A percentile compares a stretch with the other conserved stretches of the same genome.
phyloP scores from a whole-genome alignment of 1,140 invertebrate genomes.

The Bicyclus anynana region DNA sequence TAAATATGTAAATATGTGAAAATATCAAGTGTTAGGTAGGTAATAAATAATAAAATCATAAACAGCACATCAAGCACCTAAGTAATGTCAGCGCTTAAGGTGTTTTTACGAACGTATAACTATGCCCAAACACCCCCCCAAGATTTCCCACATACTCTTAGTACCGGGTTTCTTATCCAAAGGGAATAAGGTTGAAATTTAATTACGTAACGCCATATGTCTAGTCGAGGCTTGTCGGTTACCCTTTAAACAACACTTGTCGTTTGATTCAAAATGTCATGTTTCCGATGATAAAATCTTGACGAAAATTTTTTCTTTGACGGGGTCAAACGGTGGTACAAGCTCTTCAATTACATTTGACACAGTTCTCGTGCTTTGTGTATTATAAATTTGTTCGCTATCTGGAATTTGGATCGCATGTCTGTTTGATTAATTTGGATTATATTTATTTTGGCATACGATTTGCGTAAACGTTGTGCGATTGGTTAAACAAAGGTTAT shows the following conservation, averaged over 20 bases:
- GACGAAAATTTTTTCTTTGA: slow-evolving; percentile 66
- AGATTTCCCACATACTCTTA: not conserved
- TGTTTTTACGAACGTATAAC: too few relatives aligned
- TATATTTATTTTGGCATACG: slow-evolving; percentile 13
- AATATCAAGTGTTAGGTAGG: too few relatives aligned
- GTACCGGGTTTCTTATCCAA: slow-evolving; percentile 8
- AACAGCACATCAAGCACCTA: too few relatives aligned
- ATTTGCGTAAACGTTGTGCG: slow-evolving; percentile 22
- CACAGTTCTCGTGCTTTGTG: slow-evolving; percentile 42
- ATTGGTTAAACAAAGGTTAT: not conserved
- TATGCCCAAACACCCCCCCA: too few relatives aligned
- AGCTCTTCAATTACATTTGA: slow-evolving; percentile 67
- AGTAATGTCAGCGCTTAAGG: too few relatives aligned
- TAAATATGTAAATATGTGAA: too few relatives aligned
- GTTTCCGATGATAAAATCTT: slow-evolving; percentile 63
- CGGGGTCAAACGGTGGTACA: slow-evolving; percentile 60
- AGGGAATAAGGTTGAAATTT: slow-evolving; percentile 28
- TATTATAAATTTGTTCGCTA: slow-evolving; percentile 34
- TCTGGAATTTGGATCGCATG: slow-evolving; percentile 46
- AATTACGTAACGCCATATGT: slow-evolving; percentile 18
- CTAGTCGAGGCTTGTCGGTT: slow-evolving; percentile 29
- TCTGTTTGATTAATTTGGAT: slow-evolving; percentile 38
- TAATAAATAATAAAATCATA: too few relatives aligned
- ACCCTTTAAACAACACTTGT: slow-evolving; percentile 64
- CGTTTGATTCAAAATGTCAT: slow-evolving; percentile 70